Base-by-base conservation (phyloP, 2,113 vertebrate genomes). In the Planiliza haematocheilus region DNA sequence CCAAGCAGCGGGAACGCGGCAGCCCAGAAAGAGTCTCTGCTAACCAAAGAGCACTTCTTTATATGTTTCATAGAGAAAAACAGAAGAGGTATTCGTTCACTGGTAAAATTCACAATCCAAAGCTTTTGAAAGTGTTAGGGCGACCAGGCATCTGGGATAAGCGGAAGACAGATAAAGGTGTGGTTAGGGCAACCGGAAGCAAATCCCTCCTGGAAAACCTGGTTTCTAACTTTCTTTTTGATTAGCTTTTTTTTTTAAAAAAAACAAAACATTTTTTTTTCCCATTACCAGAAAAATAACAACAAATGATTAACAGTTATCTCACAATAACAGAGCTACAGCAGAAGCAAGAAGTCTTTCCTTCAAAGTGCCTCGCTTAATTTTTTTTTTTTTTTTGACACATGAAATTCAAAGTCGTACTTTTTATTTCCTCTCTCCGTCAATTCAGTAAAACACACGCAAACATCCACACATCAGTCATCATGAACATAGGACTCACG, bases 21-120 rank as follows among this genome's bases (percentile, higher is more conserved):
- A 16, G 64, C 71, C 78, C 66, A 36, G 62, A 77, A 77, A 81
- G 69, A 69, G 79, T 78, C 75, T 85, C 77, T 78, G 91, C 91
- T 93, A 89, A 63, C 79, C 72, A 84, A 90, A 89, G 91, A 94
- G 92, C 92, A 92, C 90, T 91, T 90, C 71, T 86, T 30, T 84
- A 74, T 57, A 83, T 69, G 81, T 83, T 90, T 86, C 51, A 74
- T 69, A 85, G 61, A 86, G 81, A 86, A 79, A 86, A 90, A 85
- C 56, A 88, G 37, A 83, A 90, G 92, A 93, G 92, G 91, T 93
- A 93, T 92, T 93, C 70, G 68, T 91, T 92, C 84, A 91, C 87
- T 90, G 86, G 86, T 90, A 90, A 88, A 91, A 84, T 88, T 87
- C 88, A 93, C 90, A 90, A 90, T 86, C 85, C 79, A 87, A 91